Percentiles rank a stretch among this genome's conserved stretches.
Evolutionary conservation across 2,888 invertebrate species (phyloP).

Genomic region (Pollenia labialis): DNA sequence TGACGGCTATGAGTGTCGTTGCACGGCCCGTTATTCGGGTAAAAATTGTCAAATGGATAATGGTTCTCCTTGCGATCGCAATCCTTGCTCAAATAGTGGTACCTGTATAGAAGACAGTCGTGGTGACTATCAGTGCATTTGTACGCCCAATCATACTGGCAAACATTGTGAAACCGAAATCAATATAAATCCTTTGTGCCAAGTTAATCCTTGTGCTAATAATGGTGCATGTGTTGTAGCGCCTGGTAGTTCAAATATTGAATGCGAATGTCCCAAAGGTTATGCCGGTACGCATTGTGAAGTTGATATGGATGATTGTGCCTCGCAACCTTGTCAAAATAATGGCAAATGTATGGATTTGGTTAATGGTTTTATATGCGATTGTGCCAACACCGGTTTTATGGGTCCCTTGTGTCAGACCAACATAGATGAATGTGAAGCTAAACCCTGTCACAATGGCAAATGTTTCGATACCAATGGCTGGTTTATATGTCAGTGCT

Average conservation of each 20-base stretch:
- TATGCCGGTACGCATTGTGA: slow-evolving; percentile 85
- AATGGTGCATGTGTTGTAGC: slow-evolving; percentile 90
- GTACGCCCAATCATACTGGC: slow-evolving; percentile 88
- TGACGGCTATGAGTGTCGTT: slow-evolving; percentile 93
- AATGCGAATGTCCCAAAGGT: slow-evolving; percentile 87
- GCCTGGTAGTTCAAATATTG: slow-evolving; percentile 85
- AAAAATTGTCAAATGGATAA: slow-evolving; percentile 94
- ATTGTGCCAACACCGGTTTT: slow-evolving; percentile 91
- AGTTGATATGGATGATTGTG: slow-evolving; percentile 91
- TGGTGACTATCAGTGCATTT: slow-evolving; percentile 90
- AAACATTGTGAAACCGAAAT: slow-evolving; percentile 90
- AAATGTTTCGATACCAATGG: slow-evolving; percentile 93
- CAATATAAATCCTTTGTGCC: slow-evolving; percentile 89
- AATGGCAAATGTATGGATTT: slow-evolving; percentile 90
- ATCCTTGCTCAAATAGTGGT: slow-evolving; percentile 90
- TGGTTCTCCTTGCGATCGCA: slow-evolving; percentile 89
- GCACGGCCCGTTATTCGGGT: slow-evolving; percentile 92
- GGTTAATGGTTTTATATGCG: slow-evolving; percentile 90
- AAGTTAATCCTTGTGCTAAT: slow-evolving; percentile 91
- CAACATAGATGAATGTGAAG: slow-evolving; percentile 92
- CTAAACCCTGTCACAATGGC: slow-evolving; percentile 89
- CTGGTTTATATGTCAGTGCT: slow-evolving; percentile 90
- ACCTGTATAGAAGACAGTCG: slow-evolving; percentile 88
- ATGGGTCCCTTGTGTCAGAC: slow-evolving; percentile 89
- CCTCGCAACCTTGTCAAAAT: slow-evolving; percentile 88